Percentiles rank a stretch among this genome's conserved stretches.
These are phyloP conservation scores for Eretmochelys imbricata DNA, from an alignment of 2,113 vertebrate species.

Conservation along the genomic window DNA sequence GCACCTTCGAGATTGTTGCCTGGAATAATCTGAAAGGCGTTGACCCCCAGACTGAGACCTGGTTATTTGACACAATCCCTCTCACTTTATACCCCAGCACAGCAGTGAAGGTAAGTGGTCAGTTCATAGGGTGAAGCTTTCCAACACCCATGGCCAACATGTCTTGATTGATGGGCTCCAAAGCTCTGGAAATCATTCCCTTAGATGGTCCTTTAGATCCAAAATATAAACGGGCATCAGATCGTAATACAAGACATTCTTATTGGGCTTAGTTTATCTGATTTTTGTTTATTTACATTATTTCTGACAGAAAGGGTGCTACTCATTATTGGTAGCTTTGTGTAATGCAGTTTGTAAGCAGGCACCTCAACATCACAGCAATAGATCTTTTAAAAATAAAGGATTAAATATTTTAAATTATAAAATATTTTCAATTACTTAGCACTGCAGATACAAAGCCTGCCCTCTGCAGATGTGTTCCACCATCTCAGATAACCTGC, in stretches of 20 bases:
- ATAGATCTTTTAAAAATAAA: background rate
- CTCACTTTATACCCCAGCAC: background rate
- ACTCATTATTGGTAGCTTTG: background rate
- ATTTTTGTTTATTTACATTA: background rate
- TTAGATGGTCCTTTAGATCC: background rate
- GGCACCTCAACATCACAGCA: conserved; percentile 12
- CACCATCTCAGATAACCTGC: background rate
- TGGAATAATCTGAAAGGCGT: background rate
- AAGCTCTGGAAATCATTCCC: background rate
- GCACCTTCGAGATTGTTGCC: background rate
- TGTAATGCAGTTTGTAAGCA: background rate
- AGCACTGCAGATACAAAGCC: background rate
- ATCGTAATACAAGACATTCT: background rate
- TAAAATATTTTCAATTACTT: background rate
- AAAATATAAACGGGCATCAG: background rate
- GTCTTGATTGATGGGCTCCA: background rate
- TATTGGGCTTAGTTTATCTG: background rate
- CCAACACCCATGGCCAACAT: background rate
- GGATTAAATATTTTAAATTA: conserved; percentile 2
- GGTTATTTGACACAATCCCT: background rate
- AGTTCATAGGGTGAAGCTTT: background rate
- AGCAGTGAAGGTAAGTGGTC: background rate
- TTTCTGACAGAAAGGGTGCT: background rate
- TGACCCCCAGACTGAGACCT: background rate
- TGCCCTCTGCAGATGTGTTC: background rate